Base-by-base conservation (phyloP, 1,140 invertebrate species). In the Eriosoma lanigerum region DNA sequence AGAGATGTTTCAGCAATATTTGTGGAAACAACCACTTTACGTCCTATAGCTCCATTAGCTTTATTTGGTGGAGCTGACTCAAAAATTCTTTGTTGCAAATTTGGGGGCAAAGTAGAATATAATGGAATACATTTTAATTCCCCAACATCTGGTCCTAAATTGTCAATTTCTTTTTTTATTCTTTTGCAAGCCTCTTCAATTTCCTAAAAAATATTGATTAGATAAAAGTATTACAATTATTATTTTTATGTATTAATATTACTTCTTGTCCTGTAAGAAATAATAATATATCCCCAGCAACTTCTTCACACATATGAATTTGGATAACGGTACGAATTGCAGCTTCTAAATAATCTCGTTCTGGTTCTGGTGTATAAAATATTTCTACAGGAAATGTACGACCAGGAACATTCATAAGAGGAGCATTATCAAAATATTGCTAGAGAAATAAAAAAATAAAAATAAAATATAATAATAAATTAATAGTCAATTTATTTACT, bases 1-100 rank as follows among this genome's bases (percentile, higher is more conserved):
- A 99, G 87, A 0, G 97, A 99, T 0, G 98, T 99, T 89, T 99
- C 98, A 0, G 98, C 98, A 83, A 99, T 99, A 85, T 99, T 99
- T 0, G 98, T 99, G 0, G 97, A 98, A 0, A 99, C 96, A 0
- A 99, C 97, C 26, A 97, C 86, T 88, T 99, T 98, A 24, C 96
- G 88, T 0, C 98, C 97, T 80, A 99, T 95, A 0, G 94, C 96
- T 13, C 97, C 98, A 85, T 96, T 98, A 0, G 94, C 85, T 86
- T 96, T 95, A 76, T 92, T 95, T 9, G 96, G 94, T 0, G 96
- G 96, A 13, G 98, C 92, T 9, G 96, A 90, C 84, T 99, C 98
- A 85, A 99, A 99, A 83, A 99, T 99, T 82, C 95, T 88, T 85
- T 99, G 98, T 85, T 99, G 98, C 64, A 98, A 88, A 87, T 97